A percentile compares a stretch with the other conserved stretches of the same genome.
These are phyloP conservation scores for Molothrus aeneus DNA, from an alignment of 2,797 vertebrate species.

Conservation along the genomic window DNA sequence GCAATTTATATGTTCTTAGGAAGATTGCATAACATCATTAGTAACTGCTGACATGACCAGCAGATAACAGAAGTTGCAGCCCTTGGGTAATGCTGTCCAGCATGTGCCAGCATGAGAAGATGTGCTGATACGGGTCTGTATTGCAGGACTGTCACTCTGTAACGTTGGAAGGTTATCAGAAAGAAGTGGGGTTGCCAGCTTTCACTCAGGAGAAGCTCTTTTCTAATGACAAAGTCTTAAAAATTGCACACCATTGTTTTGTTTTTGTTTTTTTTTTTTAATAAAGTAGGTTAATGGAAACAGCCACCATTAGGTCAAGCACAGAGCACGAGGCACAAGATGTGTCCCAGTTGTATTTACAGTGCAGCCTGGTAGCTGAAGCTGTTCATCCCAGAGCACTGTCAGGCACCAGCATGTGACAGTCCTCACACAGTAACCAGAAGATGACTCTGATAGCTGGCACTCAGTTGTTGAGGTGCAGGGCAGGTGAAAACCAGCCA, in stretches of 20 bases:
- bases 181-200: not conserved
- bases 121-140: not conserved
- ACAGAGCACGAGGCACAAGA: accelerated
- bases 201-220: not conserved
- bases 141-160: not conserved
- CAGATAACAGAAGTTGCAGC: not conserved
- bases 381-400: not conserved
- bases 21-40: not conserved
- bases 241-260: not conserved
- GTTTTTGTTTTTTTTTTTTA: not conserved
- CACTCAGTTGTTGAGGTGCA: accelerated
- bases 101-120: not conserved
- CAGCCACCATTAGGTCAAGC: not conserved
- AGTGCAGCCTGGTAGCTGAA: not conserved
- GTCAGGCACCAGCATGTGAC: not conserved
- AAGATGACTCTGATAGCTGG: not conserved
- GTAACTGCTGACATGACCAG: not conserved
- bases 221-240: not conserved
- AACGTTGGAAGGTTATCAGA: not conserved
- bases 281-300: not conserved
- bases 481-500: not conserved
- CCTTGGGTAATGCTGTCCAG: not conserved
- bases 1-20: not conserved
- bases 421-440: not conserved
- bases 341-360: not conserved